A percentile compares a stretch with the other conserved stretches of the same genome.
These are phyloP conservation scores for Asobara japonica DNA, from an alignment of 1,140 invertebrate genomes.

Conservation along the genomic window DNA sequence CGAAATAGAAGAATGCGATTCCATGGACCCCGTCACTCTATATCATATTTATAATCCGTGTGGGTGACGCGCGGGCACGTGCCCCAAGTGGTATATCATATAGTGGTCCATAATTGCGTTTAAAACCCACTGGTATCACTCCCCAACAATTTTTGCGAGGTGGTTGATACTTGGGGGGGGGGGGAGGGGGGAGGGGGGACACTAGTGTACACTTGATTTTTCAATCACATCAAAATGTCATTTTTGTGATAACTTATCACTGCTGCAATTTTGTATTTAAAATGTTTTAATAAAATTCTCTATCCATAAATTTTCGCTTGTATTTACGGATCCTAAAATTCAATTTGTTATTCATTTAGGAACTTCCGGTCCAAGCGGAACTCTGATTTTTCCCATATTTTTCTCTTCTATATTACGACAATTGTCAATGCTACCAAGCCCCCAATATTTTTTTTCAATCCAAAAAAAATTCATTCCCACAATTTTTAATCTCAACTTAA, in stretches of 20 bases:
- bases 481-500: not conserved
- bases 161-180: not conserved
- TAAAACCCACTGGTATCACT: slow-evolving; percentile 50
- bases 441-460: not conserved
- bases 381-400: no score
- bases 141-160: slow-evolving; percentile 26
- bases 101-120: slow-evolving; percentile 58
- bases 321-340: no score
- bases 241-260: not conserved
- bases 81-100: slow-evolving; percentile 46
- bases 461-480: not conserved
- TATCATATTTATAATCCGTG: slow-evolving; percentile 67
- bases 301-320: no score
- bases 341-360: no score
- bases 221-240: not conserved
- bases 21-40: slow-evolving; percentile 27
- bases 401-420: no score
- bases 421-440: no score
- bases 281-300: no score
- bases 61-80: slow-evolving; percentile 62
- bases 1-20: not conserved
- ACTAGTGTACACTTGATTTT: not conserved
- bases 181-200: no score
- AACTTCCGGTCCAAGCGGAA: no score
- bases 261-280: no score